Conservation (phyloP, 2,113 vertebrate species). For the Onychostruthus taczanowskii region DNA sequence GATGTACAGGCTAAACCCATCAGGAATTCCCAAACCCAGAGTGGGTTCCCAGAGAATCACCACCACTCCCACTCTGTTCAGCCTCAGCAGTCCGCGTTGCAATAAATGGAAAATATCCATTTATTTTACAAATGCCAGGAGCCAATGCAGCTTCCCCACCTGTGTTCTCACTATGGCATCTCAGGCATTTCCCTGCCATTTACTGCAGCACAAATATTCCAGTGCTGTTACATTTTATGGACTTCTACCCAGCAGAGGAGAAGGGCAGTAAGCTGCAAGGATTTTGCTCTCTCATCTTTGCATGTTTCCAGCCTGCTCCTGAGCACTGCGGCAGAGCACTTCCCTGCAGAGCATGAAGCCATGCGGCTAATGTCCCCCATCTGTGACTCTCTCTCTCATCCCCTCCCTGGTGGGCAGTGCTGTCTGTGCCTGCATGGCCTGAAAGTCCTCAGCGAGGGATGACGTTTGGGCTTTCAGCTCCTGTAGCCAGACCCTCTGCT, state of each 20-base stretch:
- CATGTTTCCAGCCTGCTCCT: neutral
- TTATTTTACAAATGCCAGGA: neutral
- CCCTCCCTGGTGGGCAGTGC: neutral
- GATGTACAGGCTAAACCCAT: neutral
- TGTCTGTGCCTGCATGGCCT: neutral
- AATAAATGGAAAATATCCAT: neutral
- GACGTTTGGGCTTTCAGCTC: neutral
- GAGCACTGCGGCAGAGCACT: neutral
- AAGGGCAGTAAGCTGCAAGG: neutral
- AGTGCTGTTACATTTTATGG: neutral
- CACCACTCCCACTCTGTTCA: neutral
- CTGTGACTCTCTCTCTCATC: slow-evolving; percentile 3
- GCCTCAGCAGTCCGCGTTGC: fast-evolving
- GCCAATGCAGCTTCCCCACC: neutral
- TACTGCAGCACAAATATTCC: neutral
- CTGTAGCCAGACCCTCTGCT: neutral
- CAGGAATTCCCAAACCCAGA: neutral
- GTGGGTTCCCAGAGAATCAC: neutral
- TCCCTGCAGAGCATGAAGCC: slow-evolving; percentile 16
- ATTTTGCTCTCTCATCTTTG: neutral
- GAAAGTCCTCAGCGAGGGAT: fast-evolving
- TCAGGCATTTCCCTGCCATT: neutral
- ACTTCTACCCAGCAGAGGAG: neutral
- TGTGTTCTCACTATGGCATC: neutral
- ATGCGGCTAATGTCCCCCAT: slow-evolving; percentile 18